Evolutionary conservation across 1,140 invertebrate species (phyloP).

Genomic region (Drosophila miranda): DNA sequence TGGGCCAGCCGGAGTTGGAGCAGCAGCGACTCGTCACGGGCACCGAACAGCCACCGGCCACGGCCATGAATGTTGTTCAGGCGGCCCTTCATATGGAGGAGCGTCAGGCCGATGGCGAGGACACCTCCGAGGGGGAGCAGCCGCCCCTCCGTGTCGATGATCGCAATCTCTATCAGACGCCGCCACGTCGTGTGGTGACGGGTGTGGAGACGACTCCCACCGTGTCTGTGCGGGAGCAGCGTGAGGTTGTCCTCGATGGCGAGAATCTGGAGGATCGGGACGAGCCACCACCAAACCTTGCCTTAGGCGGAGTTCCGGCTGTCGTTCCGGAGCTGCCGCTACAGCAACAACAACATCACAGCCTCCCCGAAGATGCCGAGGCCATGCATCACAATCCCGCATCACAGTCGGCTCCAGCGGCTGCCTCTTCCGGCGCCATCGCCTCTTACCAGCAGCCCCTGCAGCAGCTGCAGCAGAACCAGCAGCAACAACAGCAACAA

Average conservation of each 20-base stretch:
- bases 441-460: not conserved
- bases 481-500: constrained; percentile 9
- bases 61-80: constrained; percentile 76
- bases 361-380: constrained; percentile 27
- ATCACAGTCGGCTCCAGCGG: not conserved
- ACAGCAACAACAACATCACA: constrained; percentile 17
- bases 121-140: constrained; percentile 71
- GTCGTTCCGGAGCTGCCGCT: constrained; percentile 5
- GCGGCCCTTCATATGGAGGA: constrained; percentile 70
- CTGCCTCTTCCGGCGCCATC: constrained; percentile 1
- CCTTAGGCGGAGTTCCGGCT: not conserved
- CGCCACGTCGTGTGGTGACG: constrained; percentile 54
- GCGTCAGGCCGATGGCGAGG: constrained; percentile 79
- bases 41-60: constrained; percentile 75
- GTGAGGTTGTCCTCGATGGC: constrained; percentile 84
- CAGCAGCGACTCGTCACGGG: constrained; percentile 79
- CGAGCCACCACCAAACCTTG: constrained; percentile 5
- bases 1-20: constrained; percentile 85
- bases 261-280: constrained; percentile 84
- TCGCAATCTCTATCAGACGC: constrained; percentile 27
- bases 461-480: not conserved
- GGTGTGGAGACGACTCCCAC: constrained; percentile 51
- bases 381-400: constrained; percentile 26
- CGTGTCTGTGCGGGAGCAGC: constrained; percentile 69
- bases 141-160: not conserved